Evolutionary conservation across 2,888 invertebrate genomes (phyloP), one percentile per base, ranked within the genome.

Genomic region (Pyrrhia umbra): DNA sequence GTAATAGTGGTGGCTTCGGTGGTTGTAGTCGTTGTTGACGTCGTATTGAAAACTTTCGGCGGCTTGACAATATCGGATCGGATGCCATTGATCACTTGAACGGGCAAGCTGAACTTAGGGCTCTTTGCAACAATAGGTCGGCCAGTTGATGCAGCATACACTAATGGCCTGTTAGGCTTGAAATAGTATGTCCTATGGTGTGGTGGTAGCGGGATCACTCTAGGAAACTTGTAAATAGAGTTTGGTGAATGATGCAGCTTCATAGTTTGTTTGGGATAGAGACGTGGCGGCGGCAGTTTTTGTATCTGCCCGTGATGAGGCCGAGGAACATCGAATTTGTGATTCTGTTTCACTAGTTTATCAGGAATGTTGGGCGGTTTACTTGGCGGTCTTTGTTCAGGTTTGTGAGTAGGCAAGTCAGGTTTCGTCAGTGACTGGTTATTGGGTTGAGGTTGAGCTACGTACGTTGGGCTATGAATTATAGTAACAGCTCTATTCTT

Each of bases 71-170:
- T 81, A 27, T 93, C 94, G 8, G 88, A 75, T 52, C 90, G 88
- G 50, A 91, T 90, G 59, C 94, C 94, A 71, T 91, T 95, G 46
- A 94, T 86, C 16, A 92, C 93, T 80, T 94, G 93, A 25, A 90
- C 84, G 6, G 95, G 94, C 52, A 94, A 73, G 67, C 88, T 93
- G 80, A 87, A 86, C 62, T 94, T 92, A 10, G 92, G 90, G 52
- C 82, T 88, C 60, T 89, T 90, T n/a, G 85, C 81, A 43, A 86
- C 57, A 16, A 84, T 70, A 3, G 90, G 88, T 61, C 87, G 86
- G 63, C 81, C 84, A 39, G 86, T 87, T 9, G 94, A 87, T 4
- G 90, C 83, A 43, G 91, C 81, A 73, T 87, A 90, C 9, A 83
- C 71, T 30, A 90, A 69, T 20, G 89, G 89, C 54, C 85, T 85